Conservation (phyloP, 2,113 vertebrate species). For the Eptatretus burgeri region DNA sequence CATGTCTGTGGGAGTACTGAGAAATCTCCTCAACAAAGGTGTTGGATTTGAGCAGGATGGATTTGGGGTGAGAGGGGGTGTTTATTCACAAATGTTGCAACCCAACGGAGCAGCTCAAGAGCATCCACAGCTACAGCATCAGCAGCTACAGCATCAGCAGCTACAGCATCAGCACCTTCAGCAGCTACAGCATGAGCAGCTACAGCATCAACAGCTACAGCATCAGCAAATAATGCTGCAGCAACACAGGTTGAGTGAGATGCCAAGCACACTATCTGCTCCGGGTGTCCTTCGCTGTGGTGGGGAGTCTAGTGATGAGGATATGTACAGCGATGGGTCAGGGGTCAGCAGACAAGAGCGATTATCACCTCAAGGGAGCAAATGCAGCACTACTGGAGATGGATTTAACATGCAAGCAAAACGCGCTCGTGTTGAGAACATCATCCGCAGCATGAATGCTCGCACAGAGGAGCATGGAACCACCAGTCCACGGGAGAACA, state of each 20-base stretch:
- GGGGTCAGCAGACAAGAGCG: neutral
- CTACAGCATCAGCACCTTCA: neutral
- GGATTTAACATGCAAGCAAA: neutral
- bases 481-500: slow-evolving; percentile 3
- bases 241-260: neutral
- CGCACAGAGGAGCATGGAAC: neutral
- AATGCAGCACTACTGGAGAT: neutral
- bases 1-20: no score
- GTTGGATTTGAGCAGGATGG: no score
- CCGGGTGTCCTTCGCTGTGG: neutral
- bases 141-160: neutral
- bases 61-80: no score
- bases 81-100: no score
- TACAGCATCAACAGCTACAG: neutral
- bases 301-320: neutral
- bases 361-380: neutral
- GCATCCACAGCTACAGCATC: neutral
- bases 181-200: slow-evolving; percentile 1
- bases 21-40: no score
- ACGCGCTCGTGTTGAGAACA: neutral
- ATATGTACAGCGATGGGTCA: neutral
- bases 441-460: slow-evolving; percentile 6
- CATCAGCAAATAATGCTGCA: neutral
- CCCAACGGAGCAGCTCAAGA: no score
- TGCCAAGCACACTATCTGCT: neutral